Conservation (phyloP, 2,797 vertebrate genomes). For the Orestias chungarensis region DNA sequence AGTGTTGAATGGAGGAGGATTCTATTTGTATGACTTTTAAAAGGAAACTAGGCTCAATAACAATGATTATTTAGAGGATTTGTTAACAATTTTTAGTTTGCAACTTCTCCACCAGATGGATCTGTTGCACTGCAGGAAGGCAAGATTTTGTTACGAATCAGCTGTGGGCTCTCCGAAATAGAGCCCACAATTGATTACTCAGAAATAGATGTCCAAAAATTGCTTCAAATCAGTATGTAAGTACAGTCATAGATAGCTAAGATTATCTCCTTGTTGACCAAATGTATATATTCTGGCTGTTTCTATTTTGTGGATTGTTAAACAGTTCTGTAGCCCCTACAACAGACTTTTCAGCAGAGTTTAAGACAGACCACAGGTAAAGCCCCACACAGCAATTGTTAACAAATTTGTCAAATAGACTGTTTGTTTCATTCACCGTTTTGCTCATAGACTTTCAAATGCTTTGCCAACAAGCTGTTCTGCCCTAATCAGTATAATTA, state of each 20-base stretch:
- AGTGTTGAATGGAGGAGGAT: background rate
- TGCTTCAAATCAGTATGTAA: background rate
- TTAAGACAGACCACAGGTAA: conserved; percentile 14
- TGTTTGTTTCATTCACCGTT: conserved; percentile 10
- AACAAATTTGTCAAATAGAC: conserved; percentile 49
- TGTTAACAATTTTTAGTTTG: conserved; percentile 4
- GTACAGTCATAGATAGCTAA: background rate
- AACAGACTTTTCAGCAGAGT: background rate
- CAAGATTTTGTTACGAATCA: background rate
- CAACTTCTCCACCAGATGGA: conserved; percentile 65
- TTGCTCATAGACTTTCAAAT: conserved; percentile 20
- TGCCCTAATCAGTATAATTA: conserved; percentile 60
- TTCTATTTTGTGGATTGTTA: background rate
- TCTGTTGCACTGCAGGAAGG: conserved; percentile 40
- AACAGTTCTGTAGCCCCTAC: background rate
- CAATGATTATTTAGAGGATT: too few species aligned
- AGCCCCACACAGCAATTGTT: conserved; percentile 28
- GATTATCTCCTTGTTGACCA: background rate
- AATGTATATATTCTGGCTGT: conserved; percentile 7
- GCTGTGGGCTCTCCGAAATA: conserved; percentile 4
- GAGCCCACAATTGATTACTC: conserved; percentile 1
- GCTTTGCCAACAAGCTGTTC: conserved; percentile 28
- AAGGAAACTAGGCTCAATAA: background rate
- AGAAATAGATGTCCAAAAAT: conserved; percentile 10
- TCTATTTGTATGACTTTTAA: background rate